Base-by-base conservation (phyloP, 2,888 invertebrate genomes). In the Ichneumon xanthorius region DNA sequence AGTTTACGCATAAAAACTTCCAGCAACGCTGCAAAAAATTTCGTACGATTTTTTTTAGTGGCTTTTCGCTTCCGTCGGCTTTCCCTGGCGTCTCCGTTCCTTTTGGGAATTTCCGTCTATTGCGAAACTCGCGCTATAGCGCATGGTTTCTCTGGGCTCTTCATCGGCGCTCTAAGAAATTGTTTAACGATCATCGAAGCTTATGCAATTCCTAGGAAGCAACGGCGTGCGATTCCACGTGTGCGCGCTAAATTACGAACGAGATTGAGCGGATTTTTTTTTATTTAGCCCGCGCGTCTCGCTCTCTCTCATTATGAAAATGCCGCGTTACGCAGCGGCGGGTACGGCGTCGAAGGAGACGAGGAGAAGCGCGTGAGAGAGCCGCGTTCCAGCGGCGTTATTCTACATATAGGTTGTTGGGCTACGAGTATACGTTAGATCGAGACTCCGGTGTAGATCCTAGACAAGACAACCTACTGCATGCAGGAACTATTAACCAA, bases 251-350 rank as follows among this genome's bases (percentile, higher is more conserved):
- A 50, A 83, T 80, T 73, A 73, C 80, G 80, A 77, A 77, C 63
- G 73, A 83, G 73, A 83, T 86, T 83, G 76, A 63, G 58, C 65
- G 45, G 22, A 40, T 55, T 77, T 78, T 58, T 77, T 63, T 61
- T 75, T 81, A 61, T 70, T 75, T 77, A 85, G 86, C 87, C 87
- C 80, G 73, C 73, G 70, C 72, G 83, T 76, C 84, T 86, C 85
- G 85, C 78, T 88, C 88, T 88, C 86, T 82, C 81, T 77, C 80
- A 65, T 84, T 85, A 86, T 84, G 82, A 84, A 83, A 78, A 84
- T 82, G 9, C 19, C 76, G 45, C 65, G 33, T 61, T 72, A 79
- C 65, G 70, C 55, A 80, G 82, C 76, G 68, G 82, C 84, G 71
- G 82, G 80, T 50, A 84, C 70, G 63, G 65, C 45, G 65, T 26